A percentile compares a stretch with the other conserved stretches of the same genome.
phyloP scores from a whole-genome alignment of 2,113 vertebrate species.

The Pygoscelis adeliae region DNA sequence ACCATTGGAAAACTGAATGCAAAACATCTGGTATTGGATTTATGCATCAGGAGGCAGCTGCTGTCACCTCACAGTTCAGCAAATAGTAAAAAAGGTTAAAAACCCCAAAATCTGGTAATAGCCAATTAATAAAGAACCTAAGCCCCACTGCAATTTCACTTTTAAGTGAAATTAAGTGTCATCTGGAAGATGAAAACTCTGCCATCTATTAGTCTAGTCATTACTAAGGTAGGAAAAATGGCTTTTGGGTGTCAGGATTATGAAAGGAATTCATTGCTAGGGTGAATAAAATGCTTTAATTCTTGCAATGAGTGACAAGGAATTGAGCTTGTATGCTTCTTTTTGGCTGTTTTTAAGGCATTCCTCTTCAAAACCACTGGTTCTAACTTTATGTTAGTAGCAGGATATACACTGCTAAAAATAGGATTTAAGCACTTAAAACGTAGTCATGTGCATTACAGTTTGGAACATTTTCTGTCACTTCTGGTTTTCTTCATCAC shows the following conservation, averaged over 20 bases:
- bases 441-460: neutral
- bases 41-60: neutral
- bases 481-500: neutral
- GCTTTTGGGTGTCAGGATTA: neutral
- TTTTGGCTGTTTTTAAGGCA: slow-evolving; percentile 54
- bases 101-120: neutral
- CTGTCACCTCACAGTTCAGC: neutral
- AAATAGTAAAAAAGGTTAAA: neutral
- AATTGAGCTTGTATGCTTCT: neutral
- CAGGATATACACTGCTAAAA: slow-evolving; percentile 19
- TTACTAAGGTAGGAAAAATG: neutral
- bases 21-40: neutral
- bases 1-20: neutral
- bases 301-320: slow-evolving; percentile 6
- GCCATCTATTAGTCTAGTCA: neutral
- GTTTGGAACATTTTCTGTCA: neutral
- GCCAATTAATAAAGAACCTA: neutral
- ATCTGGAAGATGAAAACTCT: neutral
- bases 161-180: neutral
- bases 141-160: neutral
- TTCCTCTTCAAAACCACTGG: slow-evolving; percentile 19
- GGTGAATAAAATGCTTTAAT: neutral
- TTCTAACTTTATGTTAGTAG: neutral
- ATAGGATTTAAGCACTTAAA: slow-evolving; percentile 21
- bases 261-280: neutral